Evolutionary conservation across 2,113 vertebrate species (phyloP).

Genomic region (rabbit (Oryctolagus cuniculus)): DNA sequence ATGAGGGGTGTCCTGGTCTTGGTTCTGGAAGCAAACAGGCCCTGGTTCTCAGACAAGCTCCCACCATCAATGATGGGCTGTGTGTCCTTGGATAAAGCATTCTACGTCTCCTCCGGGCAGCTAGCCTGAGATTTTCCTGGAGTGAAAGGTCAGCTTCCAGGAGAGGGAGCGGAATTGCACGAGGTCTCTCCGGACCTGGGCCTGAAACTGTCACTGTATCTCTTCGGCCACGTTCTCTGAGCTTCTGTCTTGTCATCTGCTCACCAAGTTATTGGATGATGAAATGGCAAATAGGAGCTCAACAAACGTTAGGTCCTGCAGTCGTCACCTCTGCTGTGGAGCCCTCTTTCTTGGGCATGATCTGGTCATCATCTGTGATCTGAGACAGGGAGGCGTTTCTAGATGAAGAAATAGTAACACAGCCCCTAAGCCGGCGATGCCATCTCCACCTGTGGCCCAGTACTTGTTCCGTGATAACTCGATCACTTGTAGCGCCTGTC

Average conservation of each 20-base stretch:
- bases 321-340: background rate
- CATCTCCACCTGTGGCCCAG: fast-evolving
- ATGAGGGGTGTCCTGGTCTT: fast-evolving
- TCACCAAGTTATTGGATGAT: background rate
- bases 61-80: too few relatives aligned
- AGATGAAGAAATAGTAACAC: background rate
- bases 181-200: background rate
- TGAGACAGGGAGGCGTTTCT: background rate
- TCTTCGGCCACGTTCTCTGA: background rate
- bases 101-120: fast-evolving
- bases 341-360: background rate
- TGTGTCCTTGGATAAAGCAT: background rate
- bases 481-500: too few relatives aligned
- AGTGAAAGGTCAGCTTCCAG: fast-evolving
- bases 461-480: fast-evolving
- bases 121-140: background rate
- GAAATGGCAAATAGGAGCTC: background rate
- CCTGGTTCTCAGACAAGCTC: background rate
- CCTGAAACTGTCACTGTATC: fast-evolving
- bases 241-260: background rate
- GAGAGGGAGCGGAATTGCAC: background rate
- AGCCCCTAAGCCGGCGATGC: background rate
- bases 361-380: background rate
- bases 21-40: background rate
- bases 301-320: background rate